These are phyloP conservation scores for Anhinga rufa DNA, from an alignment of 2,113 vertebrate genomes.

Conservation along the genomic window DNA sequence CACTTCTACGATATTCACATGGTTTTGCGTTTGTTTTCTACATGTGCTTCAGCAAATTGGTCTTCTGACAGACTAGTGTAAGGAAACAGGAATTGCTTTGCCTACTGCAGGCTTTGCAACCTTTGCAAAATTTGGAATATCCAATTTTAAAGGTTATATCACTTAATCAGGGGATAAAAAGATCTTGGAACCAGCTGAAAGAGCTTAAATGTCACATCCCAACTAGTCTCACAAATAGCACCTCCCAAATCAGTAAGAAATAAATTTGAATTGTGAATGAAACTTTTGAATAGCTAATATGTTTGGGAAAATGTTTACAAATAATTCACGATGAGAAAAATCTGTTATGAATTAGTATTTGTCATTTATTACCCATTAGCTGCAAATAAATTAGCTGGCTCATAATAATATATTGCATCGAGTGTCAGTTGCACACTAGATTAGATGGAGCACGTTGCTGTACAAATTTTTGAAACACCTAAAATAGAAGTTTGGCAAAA, in stretches of 20 bases:
- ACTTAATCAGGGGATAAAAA: background rate
- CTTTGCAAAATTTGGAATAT: background rate
- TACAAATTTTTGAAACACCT: background rate
- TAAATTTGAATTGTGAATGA: background rate
- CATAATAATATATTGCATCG: background rate
- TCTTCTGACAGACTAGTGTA: background rate
- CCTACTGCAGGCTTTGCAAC: background rate
- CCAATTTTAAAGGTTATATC: background rate
- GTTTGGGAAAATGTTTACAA: background rate
- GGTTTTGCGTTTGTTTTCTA: background rate
- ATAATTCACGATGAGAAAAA: background rate
- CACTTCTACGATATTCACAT: background rate
- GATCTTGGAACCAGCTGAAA: background rate
- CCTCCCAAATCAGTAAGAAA: background rate
- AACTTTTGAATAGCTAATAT: background rate
- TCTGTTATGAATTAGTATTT: background rate
- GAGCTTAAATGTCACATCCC: background rate
- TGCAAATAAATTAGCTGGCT: background rate
- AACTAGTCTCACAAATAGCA: background rate
- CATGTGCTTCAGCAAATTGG: background rate
- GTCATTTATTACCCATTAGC: background rate
- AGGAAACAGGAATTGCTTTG: background rate
- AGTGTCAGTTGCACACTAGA: background rate
- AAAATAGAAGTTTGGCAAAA: background rate
- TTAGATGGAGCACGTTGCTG: background rate